Evolutionary conservation across 2,113 vertebrate species (phyloP).

Genomic region (Sceloporus undulatus): DNA sequence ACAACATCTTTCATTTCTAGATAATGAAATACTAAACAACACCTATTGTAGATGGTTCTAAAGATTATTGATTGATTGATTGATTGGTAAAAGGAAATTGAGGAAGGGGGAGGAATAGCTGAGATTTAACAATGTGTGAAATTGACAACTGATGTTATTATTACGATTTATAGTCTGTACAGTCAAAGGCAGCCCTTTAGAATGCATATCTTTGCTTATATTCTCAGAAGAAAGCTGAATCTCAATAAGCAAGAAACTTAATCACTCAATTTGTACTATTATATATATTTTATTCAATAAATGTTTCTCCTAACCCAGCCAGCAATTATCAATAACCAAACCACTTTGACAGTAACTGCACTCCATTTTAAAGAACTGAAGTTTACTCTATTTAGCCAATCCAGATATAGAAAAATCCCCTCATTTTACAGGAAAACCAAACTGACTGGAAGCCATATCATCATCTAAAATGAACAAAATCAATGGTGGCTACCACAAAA

Average conservation of each 20-base stretch:
- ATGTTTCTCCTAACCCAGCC: background rate
- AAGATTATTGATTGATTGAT: background rate
- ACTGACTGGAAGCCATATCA: constrained; percentile 35
- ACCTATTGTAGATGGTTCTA: background rate
- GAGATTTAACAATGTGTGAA: background rate
- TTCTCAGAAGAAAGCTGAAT: constrained; percentile 11
- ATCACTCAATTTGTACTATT: background rate
- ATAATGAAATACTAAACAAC: background rate
- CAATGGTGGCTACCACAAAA: constrained; percentile 30
- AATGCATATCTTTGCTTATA: background rate
- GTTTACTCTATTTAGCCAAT: background rate
- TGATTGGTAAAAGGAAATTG: background rate
- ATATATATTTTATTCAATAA: constrained; percentile 1
- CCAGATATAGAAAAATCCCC: constrained; percentile 27
- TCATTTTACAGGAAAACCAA: constrained; percentile 52
- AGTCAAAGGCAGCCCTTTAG: constrained; percentile 8
- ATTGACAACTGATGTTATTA: background rate
- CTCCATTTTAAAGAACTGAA: constrained; percentile 36
- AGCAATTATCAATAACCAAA: constrained; percentile 35
- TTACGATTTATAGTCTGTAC: constrained; percentile 23
- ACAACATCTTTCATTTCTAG: background rate
- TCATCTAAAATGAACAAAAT: constrained; percentile 51
- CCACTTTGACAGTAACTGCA: constrained; percentile 17
- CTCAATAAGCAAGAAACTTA: background rate
- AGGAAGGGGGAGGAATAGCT: background rate